Evolutionary conservation across 2,113 vertebrate species (phyloP).

Genomic region (Pan paniscus): DNA sequence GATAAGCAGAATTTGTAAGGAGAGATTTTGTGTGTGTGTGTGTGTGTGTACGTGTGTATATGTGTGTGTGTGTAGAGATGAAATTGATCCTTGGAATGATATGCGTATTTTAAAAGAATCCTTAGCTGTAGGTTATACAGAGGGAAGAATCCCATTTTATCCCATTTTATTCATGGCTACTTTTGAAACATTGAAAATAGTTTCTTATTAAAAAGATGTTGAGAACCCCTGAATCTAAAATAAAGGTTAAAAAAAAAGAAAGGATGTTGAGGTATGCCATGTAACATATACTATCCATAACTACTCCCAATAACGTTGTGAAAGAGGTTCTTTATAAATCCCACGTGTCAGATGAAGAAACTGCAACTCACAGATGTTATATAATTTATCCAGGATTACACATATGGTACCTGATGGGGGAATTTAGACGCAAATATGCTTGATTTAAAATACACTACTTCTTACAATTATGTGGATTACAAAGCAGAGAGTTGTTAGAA

Average conservation of each 20-base stretch:
- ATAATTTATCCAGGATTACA: neutral
- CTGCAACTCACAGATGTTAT: neutral
- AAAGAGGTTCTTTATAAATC: neutral
- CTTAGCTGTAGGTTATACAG: neutral
- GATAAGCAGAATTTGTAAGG: neutral
- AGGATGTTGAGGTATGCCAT: neutral
- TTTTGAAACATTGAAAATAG: slow-evolving; percentile 18
- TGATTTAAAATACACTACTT: neutral
- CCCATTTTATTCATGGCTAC: neutral
- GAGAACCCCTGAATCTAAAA: too few relatives aligned
- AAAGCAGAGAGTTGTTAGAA: neutral
- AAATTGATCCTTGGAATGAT: neutral
- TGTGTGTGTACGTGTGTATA: neutral
- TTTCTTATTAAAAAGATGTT: slow-evolving; percentile 11
- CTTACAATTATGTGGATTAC: neutral
- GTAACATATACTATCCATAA: neutral
- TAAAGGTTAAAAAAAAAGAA: too few relatives aligned
- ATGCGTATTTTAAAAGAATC: neutral
- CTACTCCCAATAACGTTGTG: neutral
- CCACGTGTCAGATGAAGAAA: slow-evolving; percentile 6
- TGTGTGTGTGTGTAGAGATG: neutral
- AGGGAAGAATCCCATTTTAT: neutral
- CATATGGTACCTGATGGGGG: neutral
- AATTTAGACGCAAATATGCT: slow-evolving; percentile 8
- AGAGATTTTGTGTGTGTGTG: neutral